Base-by-base conservation (phyloP, 2,888 invertebrate genomes). In the Gnatocerus cornutus region DNA sequence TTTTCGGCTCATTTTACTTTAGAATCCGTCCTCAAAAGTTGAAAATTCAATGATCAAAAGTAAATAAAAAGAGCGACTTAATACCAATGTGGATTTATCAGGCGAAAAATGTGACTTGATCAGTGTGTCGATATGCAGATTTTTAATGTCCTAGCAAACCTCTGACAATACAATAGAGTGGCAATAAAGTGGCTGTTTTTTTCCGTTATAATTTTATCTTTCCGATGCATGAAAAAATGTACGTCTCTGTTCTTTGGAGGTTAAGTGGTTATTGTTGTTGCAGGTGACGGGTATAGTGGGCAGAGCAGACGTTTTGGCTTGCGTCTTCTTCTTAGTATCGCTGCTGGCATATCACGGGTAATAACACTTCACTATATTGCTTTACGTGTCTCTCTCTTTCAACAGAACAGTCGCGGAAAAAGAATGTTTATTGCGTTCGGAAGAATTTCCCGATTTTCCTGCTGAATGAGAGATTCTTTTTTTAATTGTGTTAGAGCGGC, bases 281-380 rank as follows among this genome's bases (percentile, higher is more conserved):
- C 89, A 95, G 95, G 94, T 96, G 66, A 92, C 95, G 0, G 95
- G 94, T 65, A 91, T 95, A 68, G 96, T 96, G 0, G 96, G 96
- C 0, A 87, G 96, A 78, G 96, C 96, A 3, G 96, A 96, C 83
- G 91, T 96, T 1, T 85, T 96, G 65, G 93, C 95, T 4, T 93
- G 94, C 78, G 87, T 93, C 50, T 93, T 95, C 86, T 94, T 95
- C 84, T 88, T 95, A 5, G 87, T 93, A 69, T 93, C 95, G 0
- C 88, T 95, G 72, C 88, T 94, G 37, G 88, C 91, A 48, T 95
- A 95, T 85, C 92, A 93, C 80, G 92, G 92, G 93, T 94, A 86
- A 90, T 56, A 58, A 50, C 58, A 70, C 64, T 66, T 56, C 41
- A 55, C 62, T 66, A 55, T 66, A 61, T 65, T 58, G 56, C 59